Evolutionary conservation across 2,113 vertebrate species (phyloP).

Genomic region (Varanus salvator): DNA sequence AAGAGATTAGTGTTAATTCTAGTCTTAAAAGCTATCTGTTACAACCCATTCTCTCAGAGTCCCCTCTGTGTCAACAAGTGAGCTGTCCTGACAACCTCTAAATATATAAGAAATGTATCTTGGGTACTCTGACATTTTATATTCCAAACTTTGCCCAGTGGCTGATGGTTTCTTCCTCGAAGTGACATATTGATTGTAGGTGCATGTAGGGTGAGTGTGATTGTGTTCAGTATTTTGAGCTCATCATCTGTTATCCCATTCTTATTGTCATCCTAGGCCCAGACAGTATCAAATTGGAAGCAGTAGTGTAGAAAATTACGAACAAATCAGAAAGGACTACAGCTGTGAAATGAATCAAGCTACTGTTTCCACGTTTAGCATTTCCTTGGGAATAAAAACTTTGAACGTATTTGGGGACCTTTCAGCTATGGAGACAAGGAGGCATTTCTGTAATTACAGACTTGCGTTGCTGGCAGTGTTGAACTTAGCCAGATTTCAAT

Average conservation of each 20-base stretch:
- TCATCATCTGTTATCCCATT: constrained; percentile 79
- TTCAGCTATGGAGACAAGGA: constrained; percentile 26
- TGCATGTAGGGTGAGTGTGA: constrained; percentile 54
- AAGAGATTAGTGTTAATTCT: constrained; percentile 13
- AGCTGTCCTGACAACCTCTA: constrained; percentile 46
- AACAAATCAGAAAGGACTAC: constrained; percentile 78
- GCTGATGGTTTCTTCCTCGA: constrained; percentile 69
- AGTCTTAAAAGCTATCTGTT: constrained; percentile 33
- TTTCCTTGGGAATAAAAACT: constrained; percentile 59
- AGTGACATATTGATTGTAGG: constrained; percentile 74
- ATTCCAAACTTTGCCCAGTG: constrained; percentile 64
- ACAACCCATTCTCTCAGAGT: constrained; percentile 18
- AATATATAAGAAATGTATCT: constrained; percentile 62
- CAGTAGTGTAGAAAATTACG: constrained; percentile 79
- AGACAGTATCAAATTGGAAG: constrained; percentile 78
- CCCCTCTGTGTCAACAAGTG: constrained; percentile 26
- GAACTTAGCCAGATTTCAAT: constrained; percentile 15
- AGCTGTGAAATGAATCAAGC: constrained; percentile 78
- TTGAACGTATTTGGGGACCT: background rate
- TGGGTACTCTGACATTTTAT: constrained; percentile 64
- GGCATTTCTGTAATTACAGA: background rate
- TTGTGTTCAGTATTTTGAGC: constrained; percentile 69
- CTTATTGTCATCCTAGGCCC: constrained; percentile 74
- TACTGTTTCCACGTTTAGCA: constrained; percentile 32
- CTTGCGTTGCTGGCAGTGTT: constrained; percentile 1